Percentiles rank a stretch among this genome's conserved stretches.
These are phyloP conservation scores for Telenomus remus DNA, from an alignment of 1,140 invertebrate genomes.

Conservation along the genomic window DNA sequence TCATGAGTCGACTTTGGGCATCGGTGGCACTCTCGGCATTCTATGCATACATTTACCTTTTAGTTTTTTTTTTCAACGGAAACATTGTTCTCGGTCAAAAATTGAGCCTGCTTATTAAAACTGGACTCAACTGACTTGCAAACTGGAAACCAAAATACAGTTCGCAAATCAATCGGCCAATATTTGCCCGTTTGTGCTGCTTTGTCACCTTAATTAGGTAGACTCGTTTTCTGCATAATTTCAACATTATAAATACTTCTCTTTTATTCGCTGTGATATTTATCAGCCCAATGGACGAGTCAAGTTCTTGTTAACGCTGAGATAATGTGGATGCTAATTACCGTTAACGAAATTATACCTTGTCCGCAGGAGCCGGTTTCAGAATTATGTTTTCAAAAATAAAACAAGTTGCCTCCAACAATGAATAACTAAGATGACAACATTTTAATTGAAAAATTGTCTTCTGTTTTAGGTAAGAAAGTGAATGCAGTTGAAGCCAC, in stretches of 20 bases:
- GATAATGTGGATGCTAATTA: conserved; percentile 56
- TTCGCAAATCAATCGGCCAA: conserved; percentile 39
- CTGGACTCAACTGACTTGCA: conserved; percentile 5
- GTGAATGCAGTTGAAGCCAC: neutral
- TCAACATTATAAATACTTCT: conserved; percentile 55
- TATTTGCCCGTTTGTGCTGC: conserved; percentile 43
- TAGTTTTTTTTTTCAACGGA: conserved; percentile 1
- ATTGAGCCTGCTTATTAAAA: conserved; percentile 13
- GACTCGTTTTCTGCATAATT: conserved; percentile 55
- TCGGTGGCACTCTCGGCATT: conserved; percentile 22
- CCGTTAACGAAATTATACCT: conserved; percentile 44
- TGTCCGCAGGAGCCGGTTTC: conserved; percentile 25
- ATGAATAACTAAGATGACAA: neutral
- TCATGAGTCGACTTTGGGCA: conserved; percentile 27
- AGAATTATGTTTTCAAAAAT: conserved; percentile 41
- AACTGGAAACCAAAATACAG: conserved; percentile 26
- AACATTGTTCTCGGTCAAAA: conserved; percentile 21
- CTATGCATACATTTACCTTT: conserved; percentile 24
- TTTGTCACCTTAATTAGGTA: conserved; percentile 57
- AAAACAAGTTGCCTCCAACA: neutral
- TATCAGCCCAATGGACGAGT: conserved; percentile 44
- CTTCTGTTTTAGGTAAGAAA: conserved; percentile 47
- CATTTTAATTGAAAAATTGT: conserved; percentile 4
- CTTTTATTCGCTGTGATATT: conserved; percentile 43
- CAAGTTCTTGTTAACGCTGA: conserved; percentile 45